Evolutionary conservation across 2,888 invertebrate genomes (phyloP), one percentile per base, ranked within the genome.

Genomic region (Neoitamus cyanurus): DNA sequence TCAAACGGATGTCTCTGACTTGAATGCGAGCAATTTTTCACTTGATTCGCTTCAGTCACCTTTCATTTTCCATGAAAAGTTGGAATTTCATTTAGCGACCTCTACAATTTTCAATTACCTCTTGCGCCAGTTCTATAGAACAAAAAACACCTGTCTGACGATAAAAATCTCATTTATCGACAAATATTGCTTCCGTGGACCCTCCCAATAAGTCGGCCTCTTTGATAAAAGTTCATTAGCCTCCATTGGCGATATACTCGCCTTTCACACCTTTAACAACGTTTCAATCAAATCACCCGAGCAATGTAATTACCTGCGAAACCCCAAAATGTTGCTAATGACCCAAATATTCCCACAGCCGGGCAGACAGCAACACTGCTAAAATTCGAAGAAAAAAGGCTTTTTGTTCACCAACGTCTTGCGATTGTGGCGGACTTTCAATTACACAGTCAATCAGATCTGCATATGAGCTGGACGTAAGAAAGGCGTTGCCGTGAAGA

Each of bases 151-250:
- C 58, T 25, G 58, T 6, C 58, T 58, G 42, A 58, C 9, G 15
- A 48, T 15, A 58, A 58, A 58, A 58, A 58, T 58, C 25, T 58
- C 58, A 58, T 58, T 58, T 58, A 58, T 58, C 58, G 58, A 58
- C 58, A 58, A 58, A 58, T 58, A 58, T 58, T 25, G 58, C 58
- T 58, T 58, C 58, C 58, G 58, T 25, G 25, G 36, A 36, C 20
- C 73, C 9, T 34, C 36, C 30, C 15, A 15, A 36, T 6, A 30
- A 15, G 73, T 36, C 73, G 73, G 73, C 20, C 36, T 73, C 73
- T 73, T 73, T 73, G 73, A 73, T 73, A 73, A 73, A 73, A 73
- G 73, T 73, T 73, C 73, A 73, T 73, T 73, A 73, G 73, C 36
- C 73, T 73, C 73, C 20, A 73, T 73, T 73, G n/a, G 34, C 73